Base-by-base conservation (phyloP, 2,113 vertebrate species). In the Erinaceus europaeus region DNA sequence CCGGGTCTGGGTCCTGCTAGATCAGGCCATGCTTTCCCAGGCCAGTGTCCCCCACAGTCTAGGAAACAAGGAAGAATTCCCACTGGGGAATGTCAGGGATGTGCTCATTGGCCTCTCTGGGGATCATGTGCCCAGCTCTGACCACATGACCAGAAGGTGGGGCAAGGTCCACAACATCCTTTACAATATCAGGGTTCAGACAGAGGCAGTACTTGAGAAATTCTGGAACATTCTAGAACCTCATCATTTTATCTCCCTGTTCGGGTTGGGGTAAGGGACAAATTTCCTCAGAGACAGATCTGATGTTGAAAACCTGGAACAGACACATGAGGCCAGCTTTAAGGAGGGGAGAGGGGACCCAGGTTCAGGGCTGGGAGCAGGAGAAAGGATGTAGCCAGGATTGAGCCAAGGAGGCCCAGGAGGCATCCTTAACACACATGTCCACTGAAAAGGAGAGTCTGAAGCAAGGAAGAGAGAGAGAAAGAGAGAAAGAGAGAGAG, bases 51-150 rank as follows among this genome's bases (percentile, higher is more conserved):
- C n/a, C n/a, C n/a, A n/a, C n/a, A n/a, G n/a, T n/a, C n/a, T n/a
- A n/a, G n/a, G n/a, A 4, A 29, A 10, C 7, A 6, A 15, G 21
- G 2, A 15, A 1, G 20, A 46, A 23, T 3, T 69, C 29, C 29
- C 1, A 55, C 27, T 5, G 9, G 4, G 32, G n/a, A 2, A 7
- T 0, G n/a, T n/a, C n/a, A n/a, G n/a, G n/a, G n/a, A n/a, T n/a
- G n/a, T n/a, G n/a, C n/a, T 50, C 13, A 50, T 18, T 50, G 48
- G 48, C 48, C 48, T 15, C 3, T 5, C 21, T 23, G 4, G 25
- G 10, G 44, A 44, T 8, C 25, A 50, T 17, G 48, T 50, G 48
- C 50, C 13, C 14, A 17, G 4, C 18, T 3, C 18, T 29, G 0
- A 21, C 10, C 12, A 34, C n/a, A 32, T 18, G 23, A 71, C 25